Evolutionary conservation across 1,140 invertebrate genomes (phyloP).

Genomic region (Drosophila asahinai): DNA sequence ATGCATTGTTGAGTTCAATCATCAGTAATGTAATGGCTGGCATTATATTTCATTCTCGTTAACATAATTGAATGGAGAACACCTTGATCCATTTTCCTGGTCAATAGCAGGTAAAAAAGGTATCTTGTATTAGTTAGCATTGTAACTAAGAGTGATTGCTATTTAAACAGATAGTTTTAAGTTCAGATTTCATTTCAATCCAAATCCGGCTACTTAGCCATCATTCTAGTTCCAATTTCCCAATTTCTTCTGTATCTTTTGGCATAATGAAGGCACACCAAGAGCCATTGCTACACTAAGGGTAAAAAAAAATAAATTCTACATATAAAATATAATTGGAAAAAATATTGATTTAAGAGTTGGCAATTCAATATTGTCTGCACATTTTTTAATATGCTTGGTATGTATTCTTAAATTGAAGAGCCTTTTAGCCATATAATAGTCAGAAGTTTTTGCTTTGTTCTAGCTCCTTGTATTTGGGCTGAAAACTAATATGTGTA

Average conservation of each 20-base stretch:
- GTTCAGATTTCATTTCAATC: too few species aligned
- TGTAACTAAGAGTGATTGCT: not conserved
- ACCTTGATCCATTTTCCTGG: not conserved
- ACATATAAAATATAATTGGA: too few species aligned
- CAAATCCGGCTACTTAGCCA: too few species aligned
- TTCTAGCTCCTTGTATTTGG: not conserved
- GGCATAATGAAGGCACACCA: too few species aligned
- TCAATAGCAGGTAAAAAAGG: too few species aligned
- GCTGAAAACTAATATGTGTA: not conserved
- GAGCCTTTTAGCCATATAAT: too few species aligned
- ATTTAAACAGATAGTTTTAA: too few species aligned
- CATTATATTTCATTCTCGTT: conserved; percentile 10
- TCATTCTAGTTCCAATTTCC: too few species aligned
- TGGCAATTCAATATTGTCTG: not conserved
- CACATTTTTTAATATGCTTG: not conserved
- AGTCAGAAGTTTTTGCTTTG: not conserved
- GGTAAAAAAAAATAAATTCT: too few species aligned
- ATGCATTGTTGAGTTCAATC: not conserved
- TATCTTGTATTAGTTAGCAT: not conserved
- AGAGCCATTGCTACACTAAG: too few species aligned
- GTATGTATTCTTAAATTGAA: not conserved
- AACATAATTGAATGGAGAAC: conserved; percentile 12
- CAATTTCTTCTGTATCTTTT: too few species aligned
- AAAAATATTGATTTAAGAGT: too few species aligned
- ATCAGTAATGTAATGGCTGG: conserved; percentile 2